Conservation (phyloP, 2,797 vertebrate species). For the Gambusia yucatana region DNA sequence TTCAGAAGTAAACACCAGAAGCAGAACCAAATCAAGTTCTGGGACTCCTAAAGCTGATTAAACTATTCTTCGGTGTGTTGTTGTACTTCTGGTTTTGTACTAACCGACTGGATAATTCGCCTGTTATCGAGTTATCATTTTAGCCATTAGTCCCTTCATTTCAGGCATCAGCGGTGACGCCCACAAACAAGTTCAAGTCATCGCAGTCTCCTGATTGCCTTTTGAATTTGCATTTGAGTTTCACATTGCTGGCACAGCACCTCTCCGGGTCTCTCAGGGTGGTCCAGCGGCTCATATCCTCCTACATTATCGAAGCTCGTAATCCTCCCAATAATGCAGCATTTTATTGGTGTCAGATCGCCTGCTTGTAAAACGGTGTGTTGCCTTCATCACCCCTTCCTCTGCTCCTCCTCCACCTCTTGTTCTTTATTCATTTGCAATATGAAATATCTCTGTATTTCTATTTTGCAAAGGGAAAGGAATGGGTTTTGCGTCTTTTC, state of each 20-base stretch:
- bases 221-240: slow-evolving; percentile 6
- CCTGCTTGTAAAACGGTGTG: slow-evolving; percentile 69
- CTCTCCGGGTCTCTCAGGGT: slow-evolving; percentile 33
- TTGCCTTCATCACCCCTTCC: slow-evolving; percentile 54
- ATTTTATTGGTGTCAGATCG: slow-evolving; percentile 71
- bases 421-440: slow-evolving; percentile 58
- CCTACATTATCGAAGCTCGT: slow-evolving; percentile 63
- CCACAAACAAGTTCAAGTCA: slow-evolving; percentile 43
- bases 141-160: slow-evolving; percentile 21
- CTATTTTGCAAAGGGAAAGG: slow-evolving; percentile 35
- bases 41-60: slow-evolving; percentile 11
- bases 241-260: slow-evolving; percentile 8
- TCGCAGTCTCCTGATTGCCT: slow-evolving; percentile 39
- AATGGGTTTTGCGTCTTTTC: neutral
- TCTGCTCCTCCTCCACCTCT: slow-evolving; percentile 49
- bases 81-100: slow-evolving; percentile 35
- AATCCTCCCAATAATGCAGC: slow-evolving; percentile 65
- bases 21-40: slow-evolving; percentile 41
- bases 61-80: slow-evolving; percentile 43
- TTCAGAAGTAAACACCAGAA: slow-evolving; percentile 30
- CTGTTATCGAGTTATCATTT: slow-evolving; percentile 39
- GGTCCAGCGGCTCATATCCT: slow-evolving; percentile 67
- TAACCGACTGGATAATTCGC: slow-evolving; percentile 43
- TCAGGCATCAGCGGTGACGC: slow-evolving; percentile 26
- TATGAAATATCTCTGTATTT: slow-evolving; percentile 18